phyloP scores from a whole-genome alignment of 2,797 vertebrate species.

The Sylvia borin region DNA sequence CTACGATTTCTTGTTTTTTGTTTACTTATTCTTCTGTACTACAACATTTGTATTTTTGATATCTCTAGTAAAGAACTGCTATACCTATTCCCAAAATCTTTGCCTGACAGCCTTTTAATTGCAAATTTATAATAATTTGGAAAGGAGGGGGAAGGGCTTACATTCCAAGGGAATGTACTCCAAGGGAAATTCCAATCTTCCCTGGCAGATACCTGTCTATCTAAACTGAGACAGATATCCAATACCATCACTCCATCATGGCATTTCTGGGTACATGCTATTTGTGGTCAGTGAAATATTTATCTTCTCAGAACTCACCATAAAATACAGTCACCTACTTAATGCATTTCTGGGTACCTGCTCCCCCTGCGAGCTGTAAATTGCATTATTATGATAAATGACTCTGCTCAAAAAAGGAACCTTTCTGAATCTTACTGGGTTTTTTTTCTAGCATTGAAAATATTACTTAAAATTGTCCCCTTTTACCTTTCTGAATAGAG shows the following conservation, averaged over 20 bases:
- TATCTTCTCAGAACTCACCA: not conserved
- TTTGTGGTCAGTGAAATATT: constrained; percentile 5
- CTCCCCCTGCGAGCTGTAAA: constrained; percentile 32
- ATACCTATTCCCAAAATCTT: too few relatives aligned
- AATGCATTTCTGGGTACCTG: constrained; percentile 6
- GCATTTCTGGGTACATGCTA: not conserved
- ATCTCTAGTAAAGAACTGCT: too few relatives aligned
- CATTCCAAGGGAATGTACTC: too few relatives aligned
- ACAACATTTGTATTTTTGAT: too few relatives aligned
- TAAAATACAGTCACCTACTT: constrained; percentile 5
- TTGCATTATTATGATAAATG: not conserved
- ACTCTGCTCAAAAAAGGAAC: not conserved
- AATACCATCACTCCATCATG: not conserved
- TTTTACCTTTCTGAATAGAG: not conserved
- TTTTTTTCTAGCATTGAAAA: not conserved
- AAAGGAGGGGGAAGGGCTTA: too few relatives aligned
- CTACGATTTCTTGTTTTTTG: too few relatives aligned
- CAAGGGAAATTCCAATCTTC: too few relatives aligned
- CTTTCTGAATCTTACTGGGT: constrained; percentile 4
- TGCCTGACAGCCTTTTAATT: too few relatives aligned
- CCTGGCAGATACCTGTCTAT: too few relatives aligned
- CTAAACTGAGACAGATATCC: not conserved
- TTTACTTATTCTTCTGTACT: too few relatives aligned
- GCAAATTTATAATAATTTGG: too few relatives aligned
- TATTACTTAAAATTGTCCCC: constrained; percentile 9